Conservation (phyloP, 2,113 vertebrate species). For the Dipodomys ordii region DNA sequence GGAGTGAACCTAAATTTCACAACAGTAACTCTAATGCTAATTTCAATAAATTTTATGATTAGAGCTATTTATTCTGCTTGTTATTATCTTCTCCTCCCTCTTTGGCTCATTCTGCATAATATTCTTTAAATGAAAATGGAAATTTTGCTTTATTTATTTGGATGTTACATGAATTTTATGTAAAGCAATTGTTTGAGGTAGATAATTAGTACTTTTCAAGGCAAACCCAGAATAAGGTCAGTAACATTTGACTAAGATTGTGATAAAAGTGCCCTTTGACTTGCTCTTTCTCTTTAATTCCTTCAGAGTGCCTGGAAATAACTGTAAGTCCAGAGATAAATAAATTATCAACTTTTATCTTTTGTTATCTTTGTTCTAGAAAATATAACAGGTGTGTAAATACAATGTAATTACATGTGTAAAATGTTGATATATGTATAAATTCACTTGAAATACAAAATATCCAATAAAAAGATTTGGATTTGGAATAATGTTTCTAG, state of each 20-base stretch:
- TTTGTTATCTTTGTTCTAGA: background rate
- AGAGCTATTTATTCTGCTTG: slow-evolving; percentile 39
- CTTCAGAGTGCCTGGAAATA: background rate
- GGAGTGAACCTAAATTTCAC: slow-evolving; percentile 57
- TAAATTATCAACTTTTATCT: background rate
- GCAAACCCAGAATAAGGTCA: slow-evolving; percentile 56
- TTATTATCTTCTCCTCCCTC: background rate
- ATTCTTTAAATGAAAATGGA: slow-evolving; percentile 46
- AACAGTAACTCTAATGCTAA: slow-evolving; percentile 47
- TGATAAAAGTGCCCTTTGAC: background rate
- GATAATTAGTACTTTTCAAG: background rate
- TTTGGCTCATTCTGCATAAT: slow-evolving; percentile 27
- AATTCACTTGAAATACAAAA: slow-evolving; percentile 31
- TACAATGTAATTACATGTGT: too few species aligned
- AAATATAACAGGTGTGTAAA: background rate
- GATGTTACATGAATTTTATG: background rate
- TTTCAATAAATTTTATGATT: slow-evolving; percentile 20
- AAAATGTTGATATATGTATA: background rate
- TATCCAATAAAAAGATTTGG: background rate
- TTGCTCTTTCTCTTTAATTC: background rate
- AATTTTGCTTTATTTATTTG: slow-evolving; percentile 4
- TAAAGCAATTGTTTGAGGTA: background rate
- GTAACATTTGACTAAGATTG: slow-evolving; percentile 12
- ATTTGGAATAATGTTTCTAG: background rate
- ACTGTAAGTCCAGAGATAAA: background rate